A percentile compares a stretch with the other conserved stretches of the same genome.
Evolutionary conservation across 2,113 vertebrate genomes (phyloP).

Genomic region (Sardina pilchardus): DNA sequence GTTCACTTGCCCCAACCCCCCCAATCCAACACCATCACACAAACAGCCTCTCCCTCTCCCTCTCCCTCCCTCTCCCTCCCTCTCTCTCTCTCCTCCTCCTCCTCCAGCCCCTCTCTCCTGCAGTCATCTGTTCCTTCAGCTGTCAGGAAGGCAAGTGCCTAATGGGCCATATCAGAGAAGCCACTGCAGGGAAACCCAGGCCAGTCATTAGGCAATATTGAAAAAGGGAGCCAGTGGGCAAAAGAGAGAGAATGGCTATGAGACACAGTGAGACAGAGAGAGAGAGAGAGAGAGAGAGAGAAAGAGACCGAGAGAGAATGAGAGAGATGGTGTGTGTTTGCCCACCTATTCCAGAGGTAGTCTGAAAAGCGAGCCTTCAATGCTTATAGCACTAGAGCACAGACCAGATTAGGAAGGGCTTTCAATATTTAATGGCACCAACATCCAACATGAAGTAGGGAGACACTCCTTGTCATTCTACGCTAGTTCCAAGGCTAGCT

Average conservation of each 20-base stretch:
- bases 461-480: not conserved
- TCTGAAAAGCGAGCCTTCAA: conserved; percentile 4
- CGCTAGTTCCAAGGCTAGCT: not conserved
- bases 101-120: conserved; percentile 46
- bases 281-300: conserved; percentile 32
- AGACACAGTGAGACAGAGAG: conserved; percentile 43
- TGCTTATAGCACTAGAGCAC: not conserved
- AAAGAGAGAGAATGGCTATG: not conserved
- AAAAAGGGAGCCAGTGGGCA: conserved; percentile 38
- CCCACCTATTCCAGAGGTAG: not conserved
- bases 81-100: conserved; percentile 32
- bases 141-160: conserved; percentile 60
- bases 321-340: conserved; percentile 15
- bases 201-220: conserved; percentile 57
- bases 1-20: conserved; percentile 40
- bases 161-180: conserved; percentile 69
- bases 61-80: not conserved
- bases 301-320: conserved; percentile 36
- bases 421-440: conserved; percentile 50
- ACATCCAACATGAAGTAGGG: conserved; percentile 10
- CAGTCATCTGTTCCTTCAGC: conserved; percentile 66
- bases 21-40: conserved; percentile 26
- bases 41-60: conserved; percentile 20
- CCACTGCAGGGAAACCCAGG: conserved; percentile 60
- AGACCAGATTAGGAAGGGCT: conserved; percentile 33